Percentiles rank a stretch among this genome's conserved stretches.
These are phyloP conservation scores for Orestias chungarensis DNA, from an alignment of 2,797 vertebrate genomes.

Conservation along the genomic window DNA sequence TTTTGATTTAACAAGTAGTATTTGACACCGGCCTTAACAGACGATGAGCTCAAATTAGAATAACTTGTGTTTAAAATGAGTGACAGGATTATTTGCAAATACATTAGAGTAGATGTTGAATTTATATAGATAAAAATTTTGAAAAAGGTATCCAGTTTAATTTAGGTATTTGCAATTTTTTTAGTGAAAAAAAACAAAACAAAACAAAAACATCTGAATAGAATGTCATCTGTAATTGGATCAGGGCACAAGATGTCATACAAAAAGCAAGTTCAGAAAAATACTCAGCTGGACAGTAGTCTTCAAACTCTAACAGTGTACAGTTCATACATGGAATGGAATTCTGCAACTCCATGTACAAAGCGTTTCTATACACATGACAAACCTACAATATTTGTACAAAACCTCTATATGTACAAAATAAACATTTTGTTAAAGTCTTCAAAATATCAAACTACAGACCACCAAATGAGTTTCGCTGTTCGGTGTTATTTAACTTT, in stretches of 20 bases:
- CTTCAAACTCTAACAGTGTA: too few relatives aligned
- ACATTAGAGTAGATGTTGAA: background rate
- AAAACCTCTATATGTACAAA: too few relatives aligned
- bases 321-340: too few relatives aligned
- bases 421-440: too few relatives aligned
- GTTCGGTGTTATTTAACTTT: too few relatives aligned
- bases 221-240: background rate
- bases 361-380: too few relatives aligned
- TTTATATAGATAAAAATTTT: background rate
- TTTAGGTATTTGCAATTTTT: background rate
- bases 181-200: background rate
- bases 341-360: too few relatives aligned
- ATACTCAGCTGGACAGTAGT: background rate
- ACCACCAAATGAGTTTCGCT: too few relatives aligned
- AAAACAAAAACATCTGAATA: background rate
- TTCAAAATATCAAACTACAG: too few relatives aligned
- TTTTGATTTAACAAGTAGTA: background rate
- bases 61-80: background rate
- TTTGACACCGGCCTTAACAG: background rate
- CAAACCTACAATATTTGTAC: too few relatives aligned
- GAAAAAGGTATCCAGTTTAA: background rate
- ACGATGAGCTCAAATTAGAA: background rate
- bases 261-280: background rate
- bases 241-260: background rate
- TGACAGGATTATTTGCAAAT: background rate